These are phyloP conservation scores for Aspidiotus destructor DNA, from an alignment of 2,888 invertebrate species.

Conservation along the genomic window DNA sequence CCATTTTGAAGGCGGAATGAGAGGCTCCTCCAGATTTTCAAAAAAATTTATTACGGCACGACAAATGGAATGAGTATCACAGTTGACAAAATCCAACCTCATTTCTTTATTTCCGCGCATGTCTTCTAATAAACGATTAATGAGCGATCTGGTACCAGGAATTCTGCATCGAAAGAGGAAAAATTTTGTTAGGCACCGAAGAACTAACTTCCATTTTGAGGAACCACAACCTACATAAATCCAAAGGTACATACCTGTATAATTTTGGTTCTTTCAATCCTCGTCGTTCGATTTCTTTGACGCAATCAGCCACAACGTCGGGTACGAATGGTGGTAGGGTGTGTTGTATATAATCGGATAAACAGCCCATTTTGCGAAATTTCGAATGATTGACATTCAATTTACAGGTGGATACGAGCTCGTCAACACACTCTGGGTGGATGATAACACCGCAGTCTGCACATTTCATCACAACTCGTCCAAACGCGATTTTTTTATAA, in stretches of 20 bases:
- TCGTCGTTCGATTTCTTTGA: conserved; percentile 84
- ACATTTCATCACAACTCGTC: conserved; percentile 71
- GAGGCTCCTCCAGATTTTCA: too few species aligned
- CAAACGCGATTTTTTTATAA: conserved; percentile 74
- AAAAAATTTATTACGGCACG: too few species aligned
- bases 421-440: conserved; percentile 60
- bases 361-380: conserved; percentile 40
- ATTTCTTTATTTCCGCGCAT: too few species aligned
- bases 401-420: conserved; percentile 77
- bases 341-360: conserved; percentile 65
- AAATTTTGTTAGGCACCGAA: too few species aligned
- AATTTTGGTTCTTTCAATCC: conserved; percentile 80
- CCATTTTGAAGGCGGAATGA: too few species aligned
- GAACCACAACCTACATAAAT: too few species aligned
- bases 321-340: conserved; percentile 85
- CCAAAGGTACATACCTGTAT: conserved; percentile 10
- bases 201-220: too few species aligned
- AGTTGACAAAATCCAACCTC: too few species aligned
- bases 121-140: too few species aligned
- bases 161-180: too few species aligned
- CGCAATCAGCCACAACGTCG: conserved; percentile 82
- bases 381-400: conserved; percentile 45
- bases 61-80: too few species aligned
- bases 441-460: conserved; percentile 66
- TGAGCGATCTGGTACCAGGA: too few species aligned